These are phyloP conservation scores for Drosophila silvestris DNA, from an alignment of 2,888 invertebrate genomes.

Conservation along the genomic window DNA sequence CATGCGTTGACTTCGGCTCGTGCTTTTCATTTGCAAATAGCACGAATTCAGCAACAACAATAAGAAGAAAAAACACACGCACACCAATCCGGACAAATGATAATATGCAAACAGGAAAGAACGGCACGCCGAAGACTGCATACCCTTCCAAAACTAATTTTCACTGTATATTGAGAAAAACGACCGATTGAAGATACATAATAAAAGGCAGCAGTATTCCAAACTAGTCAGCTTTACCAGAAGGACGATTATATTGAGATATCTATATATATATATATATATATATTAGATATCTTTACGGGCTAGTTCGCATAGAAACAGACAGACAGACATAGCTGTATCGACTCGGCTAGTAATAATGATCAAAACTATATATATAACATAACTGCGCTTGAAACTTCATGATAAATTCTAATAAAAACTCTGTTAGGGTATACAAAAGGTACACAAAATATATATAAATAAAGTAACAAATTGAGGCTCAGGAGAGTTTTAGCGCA, in stretches of 20 bases:
- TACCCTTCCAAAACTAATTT: neutral
- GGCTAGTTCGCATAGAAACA: neutral
- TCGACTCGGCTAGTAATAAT: neutral
- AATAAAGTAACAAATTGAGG: conserved; percentile 10
- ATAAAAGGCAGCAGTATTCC: neutral
- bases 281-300: no score
- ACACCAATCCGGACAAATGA: neutral
- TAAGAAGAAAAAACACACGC: conserved; percentile 24
- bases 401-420: neutral
- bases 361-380: no score
- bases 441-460: neutral
- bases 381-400: neutral
- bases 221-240: neutral
- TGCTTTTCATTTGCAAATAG: conserved; percentile 54
- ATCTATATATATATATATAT: no score
- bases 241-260: neutral
- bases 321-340: neutral
- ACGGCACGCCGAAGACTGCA: neutral
- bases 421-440: neutral
- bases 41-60: conserved; percentile 36
- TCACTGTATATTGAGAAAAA: neutral
- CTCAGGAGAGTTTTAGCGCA: conserved; percentile 15
- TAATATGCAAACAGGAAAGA: neutral
- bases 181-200: neutral
- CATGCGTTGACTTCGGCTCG: conserved; percentile 36